Conservation (phyloP, 37 sponge, comb jelly and placozoan genomes). For the Ephydatia muelleri region DNA sequence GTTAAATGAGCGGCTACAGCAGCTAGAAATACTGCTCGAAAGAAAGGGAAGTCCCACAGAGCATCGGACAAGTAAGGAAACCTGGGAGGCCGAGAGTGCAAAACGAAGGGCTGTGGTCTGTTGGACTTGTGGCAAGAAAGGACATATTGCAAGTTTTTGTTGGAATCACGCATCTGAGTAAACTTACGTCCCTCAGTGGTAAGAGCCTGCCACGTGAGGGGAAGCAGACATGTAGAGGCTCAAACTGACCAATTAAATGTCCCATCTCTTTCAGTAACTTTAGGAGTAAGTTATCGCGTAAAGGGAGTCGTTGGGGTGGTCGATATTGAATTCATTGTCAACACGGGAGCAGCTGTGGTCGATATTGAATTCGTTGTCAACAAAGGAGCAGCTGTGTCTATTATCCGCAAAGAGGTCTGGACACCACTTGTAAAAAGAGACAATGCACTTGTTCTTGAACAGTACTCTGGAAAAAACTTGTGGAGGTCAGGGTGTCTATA, state of each 20-base stretch:
- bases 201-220: constrained; percentile 34
- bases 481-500: background rate
- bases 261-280: background rate
- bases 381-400: background rate
- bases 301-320: background rate
- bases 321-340: background rate
- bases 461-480: background rate
- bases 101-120: background rate
- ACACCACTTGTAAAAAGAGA: background rate
- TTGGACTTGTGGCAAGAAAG: background rate
- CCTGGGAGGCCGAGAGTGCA: background rate
- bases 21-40: background rate
- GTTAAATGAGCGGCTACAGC: background rate
- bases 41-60: background rate
- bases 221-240: background rate
- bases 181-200: constrained; percentile 24
- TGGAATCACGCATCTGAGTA: background rate
- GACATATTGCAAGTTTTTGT: background rate
- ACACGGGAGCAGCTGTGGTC: background rate
- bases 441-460: background rate
- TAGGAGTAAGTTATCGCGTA: background rate
- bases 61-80: background rate
- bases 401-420: background rate
- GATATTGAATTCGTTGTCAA: background rate
- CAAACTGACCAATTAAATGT: background rate